Conservation (phyloP, 2,888 invertebrate genomes). For the Cremastinae sp. region DNA sequence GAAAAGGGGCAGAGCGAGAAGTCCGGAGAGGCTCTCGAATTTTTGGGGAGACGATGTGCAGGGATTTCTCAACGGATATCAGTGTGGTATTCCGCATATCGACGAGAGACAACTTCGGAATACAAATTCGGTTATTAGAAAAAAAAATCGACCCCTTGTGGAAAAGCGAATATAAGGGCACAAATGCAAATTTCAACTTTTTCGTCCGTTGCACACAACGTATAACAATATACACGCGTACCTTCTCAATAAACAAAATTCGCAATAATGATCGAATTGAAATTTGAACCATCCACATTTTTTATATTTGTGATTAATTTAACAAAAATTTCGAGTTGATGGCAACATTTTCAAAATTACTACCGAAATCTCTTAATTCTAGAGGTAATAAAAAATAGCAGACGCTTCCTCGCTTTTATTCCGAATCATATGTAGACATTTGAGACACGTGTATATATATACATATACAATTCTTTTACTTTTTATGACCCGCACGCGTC, state of each 20-base stretch:
- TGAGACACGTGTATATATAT: too few relatives aligned
- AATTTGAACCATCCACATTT: background rate
- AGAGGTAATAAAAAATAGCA: conserved; percentile 43
- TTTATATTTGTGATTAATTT: background rate
- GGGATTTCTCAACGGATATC: conserved; percentile 64
- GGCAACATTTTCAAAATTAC: background rate
- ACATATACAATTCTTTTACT: too few relatives aligned
- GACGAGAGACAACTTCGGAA: conserved; percentile 68
- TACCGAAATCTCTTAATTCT: conserved; percentile 29
- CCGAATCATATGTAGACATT: conserved; percentile 40
- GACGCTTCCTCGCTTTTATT: conserved; percentile 21
- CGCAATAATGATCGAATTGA: too few relatives aligned
- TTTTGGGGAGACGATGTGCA: conserved; percentile 65
- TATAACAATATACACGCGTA: too few relatives aligned
- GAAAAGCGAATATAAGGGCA: too few relatives aligned
- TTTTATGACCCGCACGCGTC: conserved; percentile 49
- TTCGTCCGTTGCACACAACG: too few relatives aligned
- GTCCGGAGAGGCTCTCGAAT: conserved; percentile 43
- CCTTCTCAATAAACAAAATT: too few relatives aligned
- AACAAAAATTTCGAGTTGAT: background rate
- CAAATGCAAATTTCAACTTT: too few relatives aligned
- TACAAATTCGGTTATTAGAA: conserved; percentile 76
- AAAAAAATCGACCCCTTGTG: conserved; percentile 62
- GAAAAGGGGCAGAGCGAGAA: conserved; percentile 51
- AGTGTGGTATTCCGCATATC: conserved; percentile 59